These are phyloP conservation scores for Chiridota heheva DNA, from an alignment of 35 echinoderm and acorn worm genomes.

Conservation along the genomic window DNA sequence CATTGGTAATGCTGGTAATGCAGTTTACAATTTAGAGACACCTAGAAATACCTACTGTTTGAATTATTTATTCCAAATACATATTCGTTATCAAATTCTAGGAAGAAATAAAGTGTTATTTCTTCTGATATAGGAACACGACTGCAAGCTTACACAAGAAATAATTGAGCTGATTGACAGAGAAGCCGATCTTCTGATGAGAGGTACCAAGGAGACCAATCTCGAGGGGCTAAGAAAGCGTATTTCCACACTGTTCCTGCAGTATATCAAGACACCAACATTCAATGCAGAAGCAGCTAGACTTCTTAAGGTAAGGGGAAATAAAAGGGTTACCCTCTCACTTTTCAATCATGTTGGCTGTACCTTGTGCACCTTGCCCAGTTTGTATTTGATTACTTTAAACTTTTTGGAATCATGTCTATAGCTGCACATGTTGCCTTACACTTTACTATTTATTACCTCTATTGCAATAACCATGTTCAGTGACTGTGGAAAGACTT, in stretches of 20 bases:
- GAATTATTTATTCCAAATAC: too few relatives aligned
- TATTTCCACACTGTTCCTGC: conserved; percentile 91
- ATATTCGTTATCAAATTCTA: too few relatives aligned
- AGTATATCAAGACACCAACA: conserved; percentile 90
- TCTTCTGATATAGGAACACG: conserved; percentile 73
- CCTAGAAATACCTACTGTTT: too few relatives aligned
- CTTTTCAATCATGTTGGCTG: too few relatives aligned
- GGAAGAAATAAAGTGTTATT: background rate
- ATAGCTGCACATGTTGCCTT: background rate
- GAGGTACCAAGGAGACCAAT: conserved; percentile 83
- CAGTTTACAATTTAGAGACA: too few relatives aligned
- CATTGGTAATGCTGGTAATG: background rate
- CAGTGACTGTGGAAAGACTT: too few relatives aligned
- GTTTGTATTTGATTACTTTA: conserved; percentile 1
- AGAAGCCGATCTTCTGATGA: conserved; percentile 93
- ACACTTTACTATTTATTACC: too few relatives aligned
- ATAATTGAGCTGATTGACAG: conserved; percentile 94
- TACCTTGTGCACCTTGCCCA: background rate
- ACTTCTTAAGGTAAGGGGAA: conserved; percentile 95
- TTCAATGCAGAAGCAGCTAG: conserved; percentile 93
- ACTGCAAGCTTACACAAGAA: conserved; percentile 95
- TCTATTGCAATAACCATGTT: too few relatives aligned
- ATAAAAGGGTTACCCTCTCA: too few relatives aligned
- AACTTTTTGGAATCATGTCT: background rate
- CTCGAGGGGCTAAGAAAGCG: conserved; percentile 88